A percentile compares a stretch with the other conserved stretches of the same genome.
phyloP scores from a whole-genome alignment of 2,797 vertebrate genomes.

The Danio jaintianensis region DNA sequence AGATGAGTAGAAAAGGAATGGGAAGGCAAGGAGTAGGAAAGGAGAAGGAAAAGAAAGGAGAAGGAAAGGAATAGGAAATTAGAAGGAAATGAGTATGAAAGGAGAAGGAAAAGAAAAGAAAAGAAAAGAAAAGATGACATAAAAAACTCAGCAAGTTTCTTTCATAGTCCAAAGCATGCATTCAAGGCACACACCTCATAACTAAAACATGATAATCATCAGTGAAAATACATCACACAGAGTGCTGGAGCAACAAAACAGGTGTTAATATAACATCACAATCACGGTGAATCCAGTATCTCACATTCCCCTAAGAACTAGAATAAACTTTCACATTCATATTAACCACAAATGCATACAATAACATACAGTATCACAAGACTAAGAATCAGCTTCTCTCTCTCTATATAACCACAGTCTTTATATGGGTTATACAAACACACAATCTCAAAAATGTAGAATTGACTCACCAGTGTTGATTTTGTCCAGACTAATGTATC shows the following conservation, averaged over 20 bases:
- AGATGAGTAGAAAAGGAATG: too few relatives aligned
- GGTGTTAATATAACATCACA: background rate
- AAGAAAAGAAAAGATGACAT: too few relatives aligned
- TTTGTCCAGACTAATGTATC: background rate
- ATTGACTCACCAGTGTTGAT: background rate
- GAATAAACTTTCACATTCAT: too few relatives aligned
- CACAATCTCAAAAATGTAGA: background rate
- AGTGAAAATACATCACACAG: background rate
- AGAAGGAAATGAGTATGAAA: too few relatives aligned
- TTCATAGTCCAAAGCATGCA: background rate
- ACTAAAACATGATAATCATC: background rate
- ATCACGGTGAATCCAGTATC: background rate
- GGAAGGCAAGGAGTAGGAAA: too few relatives aligned
- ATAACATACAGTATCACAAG: background rate
- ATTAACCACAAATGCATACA: too few relatives aligned
- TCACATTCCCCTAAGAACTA: background rate
- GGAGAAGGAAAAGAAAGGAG: too few relatives aligned
- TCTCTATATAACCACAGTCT: background rate
- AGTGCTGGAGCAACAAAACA: background rate
- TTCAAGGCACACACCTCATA: background rate
- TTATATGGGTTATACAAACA: background rate
- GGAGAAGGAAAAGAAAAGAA: too few relatives aligned
- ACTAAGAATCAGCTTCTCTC: background rate
- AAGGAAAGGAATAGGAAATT: too few relatives aligned
- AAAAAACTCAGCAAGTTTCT: too few relatives aligned